Evolutionary conservation across 2,113 vertebrate species (phyloP).

Genomic region (Apodemus speciosus): DNA sequence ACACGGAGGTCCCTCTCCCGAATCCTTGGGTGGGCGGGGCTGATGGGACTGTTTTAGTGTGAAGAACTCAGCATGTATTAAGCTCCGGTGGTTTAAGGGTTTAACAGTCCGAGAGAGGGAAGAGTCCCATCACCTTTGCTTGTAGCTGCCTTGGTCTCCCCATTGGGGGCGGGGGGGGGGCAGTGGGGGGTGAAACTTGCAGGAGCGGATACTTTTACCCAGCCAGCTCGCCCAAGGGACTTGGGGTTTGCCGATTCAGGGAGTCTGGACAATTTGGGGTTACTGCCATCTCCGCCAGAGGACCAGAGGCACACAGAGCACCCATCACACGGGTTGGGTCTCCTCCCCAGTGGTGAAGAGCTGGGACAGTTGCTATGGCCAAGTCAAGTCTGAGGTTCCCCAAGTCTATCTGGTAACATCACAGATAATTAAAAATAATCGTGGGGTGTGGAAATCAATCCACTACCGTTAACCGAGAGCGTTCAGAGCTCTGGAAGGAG

Average conservation of each 20-base stretch:
- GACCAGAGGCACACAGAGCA: not conserved
- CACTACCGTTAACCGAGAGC: not conserved
- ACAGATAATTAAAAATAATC: slow-evolving; percentile 72
- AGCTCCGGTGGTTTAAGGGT: not conserved
- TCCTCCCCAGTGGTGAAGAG: not conserved
- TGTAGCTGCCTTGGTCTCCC: not conserved
- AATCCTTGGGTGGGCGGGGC: not conserved
- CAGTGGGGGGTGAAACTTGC: not conserved
- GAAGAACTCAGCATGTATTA: not conserved
- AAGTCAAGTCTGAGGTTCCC: not conserved
- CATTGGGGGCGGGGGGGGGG: accelerated
- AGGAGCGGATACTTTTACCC: not conserved
- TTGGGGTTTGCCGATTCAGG: not conserved
- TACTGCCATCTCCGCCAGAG: not conserved
- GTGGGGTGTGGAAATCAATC: slow-evolving; percentile 69
- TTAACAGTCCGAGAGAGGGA: not conserved
- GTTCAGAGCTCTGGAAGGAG: no score
- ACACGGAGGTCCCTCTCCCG: not conserved
- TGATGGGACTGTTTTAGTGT: no score
- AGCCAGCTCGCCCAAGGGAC: not conserved
- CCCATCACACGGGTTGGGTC: accelerated
- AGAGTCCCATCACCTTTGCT: not conserved
- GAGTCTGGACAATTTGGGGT: not conserved
- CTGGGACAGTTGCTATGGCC: no score
- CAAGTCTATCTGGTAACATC: slow-evolving; percentile 6